Conservation (phyloP, 2,888 invertebrate species). For the Agriopis aurantiaria region DNA sequence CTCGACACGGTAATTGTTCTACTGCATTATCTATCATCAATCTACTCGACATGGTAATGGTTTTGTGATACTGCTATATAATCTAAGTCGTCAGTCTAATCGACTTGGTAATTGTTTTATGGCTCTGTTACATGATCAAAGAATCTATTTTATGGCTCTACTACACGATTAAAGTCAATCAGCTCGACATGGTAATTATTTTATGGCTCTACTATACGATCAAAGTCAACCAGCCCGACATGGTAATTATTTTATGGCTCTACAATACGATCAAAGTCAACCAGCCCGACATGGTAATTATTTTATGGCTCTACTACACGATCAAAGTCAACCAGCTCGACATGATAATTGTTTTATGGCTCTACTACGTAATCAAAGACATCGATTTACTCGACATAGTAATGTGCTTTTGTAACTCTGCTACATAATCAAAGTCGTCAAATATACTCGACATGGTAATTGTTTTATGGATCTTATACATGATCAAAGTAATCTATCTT, state of each 20-base stretch:
- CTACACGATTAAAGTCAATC: constrained; percentile 78
- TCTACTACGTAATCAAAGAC: constrained; percentile 42
- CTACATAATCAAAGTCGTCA: not conserved
- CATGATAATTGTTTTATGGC: constrained; percentile 62
- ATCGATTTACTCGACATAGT: constrained; percentile 81
- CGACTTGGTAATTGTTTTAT: constrained; percentile 53
- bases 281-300: constrained; percentile 76
- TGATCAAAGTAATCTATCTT: too few species aligned
- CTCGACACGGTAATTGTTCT: constrained; percentile 73
- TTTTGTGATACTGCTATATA: constrained; percentile 54
- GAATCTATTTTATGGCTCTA: constrained; percentile 74
- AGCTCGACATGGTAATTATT: constrained; percentile 75
- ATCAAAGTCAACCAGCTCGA: constrained; percentile 71
- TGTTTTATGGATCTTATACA: too few species aligned
- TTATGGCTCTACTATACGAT: not conserved
- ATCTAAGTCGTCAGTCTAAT: not conserved
- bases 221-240: constrained; percentile 73
- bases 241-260: constrained; percentile 59
- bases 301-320: not conserved
- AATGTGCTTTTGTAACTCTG: constrained; percentile 39
- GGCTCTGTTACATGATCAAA: too few species aligned
- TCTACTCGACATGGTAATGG: not conserved
- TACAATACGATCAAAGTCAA: constrained; percentile 51
- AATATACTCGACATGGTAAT: too few species aligned
- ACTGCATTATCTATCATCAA: not conserved